These are phyloP conservation scores for Brachyrhaphis roseni DNA, from an alignment of 2,797 vertebrate genomes.

Conservation along the genomic window DNA sequence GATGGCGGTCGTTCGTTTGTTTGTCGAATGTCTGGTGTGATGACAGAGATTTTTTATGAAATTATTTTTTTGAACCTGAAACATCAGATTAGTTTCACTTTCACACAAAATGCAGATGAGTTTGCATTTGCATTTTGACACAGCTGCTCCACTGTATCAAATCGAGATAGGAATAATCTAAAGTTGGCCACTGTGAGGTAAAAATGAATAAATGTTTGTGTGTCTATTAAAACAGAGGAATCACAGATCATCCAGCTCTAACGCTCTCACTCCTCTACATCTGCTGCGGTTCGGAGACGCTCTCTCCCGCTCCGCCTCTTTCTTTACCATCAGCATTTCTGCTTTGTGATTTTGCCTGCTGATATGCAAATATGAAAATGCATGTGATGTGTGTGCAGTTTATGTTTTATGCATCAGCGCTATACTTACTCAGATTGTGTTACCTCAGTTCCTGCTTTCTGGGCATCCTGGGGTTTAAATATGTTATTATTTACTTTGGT, in stretches of 20 bases:
- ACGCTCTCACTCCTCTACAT: conserved; percentile 10
- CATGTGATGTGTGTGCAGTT: conserved; percentile 14
- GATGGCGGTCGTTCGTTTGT: too few species aligned
- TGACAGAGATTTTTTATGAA: too few species aligned
- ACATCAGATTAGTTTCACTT: too few species aligned
- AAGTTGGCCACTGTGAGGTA: not conserved
- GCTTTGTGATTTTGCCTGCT: conserved; percentile 14
- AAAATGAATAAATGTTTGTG: not conserved
- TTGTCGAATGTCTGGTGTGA: too few species aligned
- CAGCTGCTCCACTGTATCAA: too few species aligned
- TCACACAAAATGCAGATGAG: too few species aligned
- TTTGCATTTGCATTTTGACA: too few species aligned
- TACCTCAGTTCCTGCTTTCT: conserved; percentile 24
- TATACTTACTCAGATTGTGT: conserved; percentile 17
- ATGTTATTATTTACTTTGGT: conserved; percentile 15
- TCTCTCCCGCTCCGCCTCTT: conserved; percentile 19
- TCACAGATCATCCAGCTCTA: conserved; percentile 18
- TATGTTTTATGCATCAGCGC: conserved; percentile 38
- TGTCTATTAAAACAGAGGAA: conserved; percentile 13
- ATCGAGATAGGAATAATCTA: too few species aligned
- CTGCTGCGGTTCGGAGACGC: conserved; percentile 33
- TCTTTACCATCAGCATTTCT: conserved; percentile 20
- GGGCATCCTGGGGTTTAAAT: conserved; percentile 13
- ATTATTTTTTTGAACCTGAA: too few species aligned
- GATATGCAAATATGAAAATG: conserved; percentile 15